A percentile compares a stretch with the other conserved stretches of the same genome.
Conservation (phyloP, 2,888 invertebrate species). For the Meghimatium bilineatum region DNA sequence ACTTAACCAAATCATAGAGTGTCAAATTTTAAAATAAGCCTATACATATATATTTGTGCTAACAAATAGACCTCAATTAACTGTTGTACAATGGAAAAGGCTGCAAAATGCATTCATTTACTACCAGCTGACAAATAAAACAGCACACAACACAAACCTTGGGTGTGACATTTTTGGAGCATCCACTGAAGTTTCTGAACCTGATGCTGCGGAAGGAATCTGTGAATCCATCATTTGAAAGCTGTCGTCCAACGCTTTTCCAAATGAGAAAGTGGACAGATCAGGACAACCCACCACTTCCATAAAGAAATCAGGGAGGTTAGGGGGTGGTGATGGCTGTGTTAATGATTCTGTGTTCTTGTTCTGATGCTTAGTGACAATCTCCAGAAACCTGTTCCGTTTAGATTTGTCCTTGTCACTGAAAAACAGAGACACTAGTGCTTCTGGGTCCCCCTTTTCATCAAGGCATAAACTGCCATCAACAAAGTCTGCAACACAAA, state of each 20-base stretch:
- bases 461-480: conserved; percentile 38
- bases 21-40: too few species aligned
- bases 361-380: conserved; percentile 39
- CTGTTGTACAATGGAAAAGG: too few species aligned
- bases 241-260: conserved; percentile 26
- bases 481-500: conserved; percentile 38
- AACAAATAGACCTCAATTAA: too few species aligned
- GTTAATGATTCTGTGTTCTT: not conserved
- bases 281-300: conserved; percentile 29
- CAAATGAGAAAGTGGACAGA: conserved; percentile 20
- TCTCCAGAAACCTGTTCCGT: conserved; percentile 41
- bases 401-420: conserved; percentile 37
- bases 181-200: conserved; percentile 26
- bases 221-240: conserved; percentile 33
- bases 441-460: conserved; percentile 29
- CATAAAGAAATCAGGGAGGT: conserved; percentile 43
- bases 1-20: too few species aligned
- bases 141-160: conserved; percentile 16
- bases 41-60: too few species aligned
- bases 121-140: not conserved
- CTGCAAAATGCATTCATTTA: not conserved
- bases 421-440: conserved; percentile 34
- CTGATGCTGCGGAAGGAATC: not conserved
- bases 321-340: conserved; percentile 7
- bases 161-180: conserved; percentile 27